Evolutionary conservation across 2,888 invertebrate species (phyloP), one percentile per base, ranked within the genome.

Genomic region (Dichetophora obliterata): DNA sequence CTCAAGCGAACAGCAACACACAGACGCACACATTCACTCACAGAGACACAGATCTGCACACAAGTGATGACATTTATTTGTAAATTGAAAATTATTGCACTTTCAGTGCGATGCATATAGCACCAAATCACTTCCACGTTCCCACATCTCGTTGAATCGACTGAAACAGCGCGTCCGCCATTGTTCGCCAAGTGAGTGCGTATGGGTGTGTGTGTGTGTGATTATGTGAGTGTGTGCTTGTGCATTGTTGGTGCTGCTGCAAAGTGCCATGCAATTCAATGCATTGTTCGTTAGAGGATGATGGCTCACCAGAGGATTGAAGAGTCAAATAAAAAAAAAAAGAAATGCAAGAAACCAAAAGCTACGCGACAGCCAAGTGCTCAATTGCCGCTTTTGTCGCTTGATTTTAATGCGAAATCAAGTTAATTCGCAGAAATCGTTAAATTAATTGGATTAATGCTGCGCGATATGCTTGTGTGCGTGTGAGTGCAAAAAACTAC

Each of bases 361-460:
- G 11, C 43, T 43, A 43, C 43, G 43, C 43, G 43, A 37, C 63
- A 14, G n/a, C 63, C 14, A 65, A 65, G 63, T n/a, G 63, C 63
- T 31, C 24, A 65, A 65, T 68, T 27, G 68, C 0, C 48, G 63
- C 31, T 50, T 48, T 68, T 68, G 66, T 37, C 14, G 66, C 24
- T 48, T 22, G 34, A 27, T 65, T 54, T 54, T 65, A 48, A 43
- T 71, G 43, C 68, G 43, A 59, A 71, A 59, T 48, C 72, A 61
- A 48, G 16, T 22, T 59, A 24, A 61, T 61, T 65, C 65, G 54
- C 65, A 61, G 48, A 61, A 61, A 66, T 9, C 52, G 31, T 63
- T 59, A 43, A 74, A 65, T 74, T 74, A 74, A 74, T 65, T 74
- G 34, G 54, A 74, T 74, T 74, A 74, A 73, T 34, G 54, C 16